Base-by-base conservation (phyloP, 2,113 vertebrate species). In the Nesogale talazaci region DNA sequence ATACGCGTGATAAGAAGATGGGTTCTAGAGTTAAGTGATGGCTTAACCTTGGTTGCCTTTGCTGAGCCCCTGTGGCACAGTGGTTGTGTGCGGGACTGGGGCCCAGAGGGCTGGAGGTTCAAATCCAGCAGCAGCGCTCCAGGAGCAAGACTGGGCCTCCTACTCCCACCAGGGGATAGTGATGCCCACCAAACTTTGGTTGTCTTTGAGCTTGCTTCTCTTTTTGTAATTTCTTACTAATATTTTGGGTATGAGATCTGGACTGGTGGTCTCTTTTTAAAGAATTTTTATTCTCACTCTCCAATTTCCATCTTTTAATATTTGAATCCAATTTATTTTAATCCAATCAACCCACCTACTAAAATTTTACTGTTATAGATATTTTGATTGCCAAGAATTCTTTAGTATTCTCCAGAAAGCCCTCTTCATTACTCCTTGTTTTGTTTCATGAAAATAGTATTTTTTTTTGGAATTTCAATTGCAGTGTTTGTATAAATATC, bases 241-340 rank as follows among this genome's bases (percentile, higher is more conserved):
- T 72, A 61, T 84, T 78, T 91, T 88, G 57, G 27, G 36, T 36
- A 27, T 79, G 56, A 36, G 17, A 40, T 0, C 15, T 83, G 29
- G 34, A 83, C 34, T 79, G 25, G 83, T 40, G 16, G 31, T 61
- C 36, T 91, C 42, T 29, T 65, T 83, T 27, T 36, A 52, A 52
- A 52, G 14, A 20, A 82, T 76, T 46, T 46, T 87, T 75, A 87
- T 9, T 31, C 36, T 87, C 86, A 83, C 16, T 81, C 80, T 67
- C 6, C 42, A 90, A 38, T 27, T 82, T 87, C 36, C 36, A 61
- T 90, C 52, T 77, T 86, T 82, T 59, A 25, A 82, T 61, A 77
- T 87, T 87, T 75, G 75, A 8, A 81, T 81, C 69, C 34, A 92
- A 14, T 84, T 80, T 86, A 90, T 81, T 57, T 86, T 86, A n/a